Percentiles rank a stretch among this genome's conserved stretches.
Conservation (phyloP, 2,797 vertebrate species). For the Parotocinclus haroldoi region DNA sequence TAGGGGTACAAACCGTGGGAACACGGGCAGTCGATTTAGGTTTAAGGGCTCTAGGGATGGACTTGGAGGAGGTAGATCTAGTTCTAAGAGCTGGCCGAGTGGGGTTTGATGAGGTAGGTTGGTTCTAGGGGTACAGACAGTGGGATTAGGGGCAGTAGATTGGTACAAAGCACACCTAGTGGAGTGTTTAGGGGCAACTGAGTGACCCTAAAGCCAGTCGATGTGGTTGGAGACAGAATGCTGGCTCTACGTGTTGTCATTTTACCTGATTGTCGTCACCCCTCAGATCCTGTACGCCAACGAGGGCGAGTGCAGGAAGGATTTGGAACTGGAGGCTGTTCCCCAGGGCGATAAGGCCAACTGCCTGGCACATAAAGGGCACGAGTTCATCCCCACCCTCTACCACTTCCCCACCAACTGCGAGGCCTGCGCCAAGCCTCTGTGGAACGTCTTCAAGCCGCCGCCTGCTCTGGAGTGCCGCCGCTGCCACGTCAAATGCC, state of each 20-base stretch:
- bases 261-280: neutral
- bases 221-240: no score
- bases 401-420: slow-evolving; percentile 99
- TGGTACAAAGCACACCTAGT: no score
- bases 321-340: slow-evolving; percentile 84
- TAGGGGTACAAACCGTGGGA: no score
- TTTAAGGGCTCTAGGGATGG: no score
- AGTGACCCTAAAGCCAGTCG: no score
- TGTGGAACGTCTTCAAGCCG: slow-evolving; percentile 98
- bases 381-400: slow-evolving; percentile 97
- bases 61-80: no score
- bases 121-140: no score
- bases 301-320: slow-evolving; percentile 97
- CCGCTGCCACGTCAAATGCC: slow-evolving; percentile 98
- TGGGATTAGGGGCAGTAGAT: no score
- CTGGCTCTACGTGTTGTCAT: neutral
- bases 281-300: slow-evolving; percentile 95
- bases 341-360: slow-evolving; percentile 90
- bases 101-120: no score
- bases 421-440: slow-evolving; percentile 95
- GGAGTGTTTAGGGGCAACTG: no score
- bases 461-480: slow-evolving; percentile 94
- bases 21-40: no score
- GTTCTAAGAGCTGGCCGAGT: no score
- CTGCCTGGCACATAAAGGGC: slow-evolving; percentile 95